A percentile compares a stretch with the other conserved stretches of the same genome.
Evolutionary conservation across 2,797 vertebrate genomes (phyloP).

Genomic region (Lates japonicus): DNA sequence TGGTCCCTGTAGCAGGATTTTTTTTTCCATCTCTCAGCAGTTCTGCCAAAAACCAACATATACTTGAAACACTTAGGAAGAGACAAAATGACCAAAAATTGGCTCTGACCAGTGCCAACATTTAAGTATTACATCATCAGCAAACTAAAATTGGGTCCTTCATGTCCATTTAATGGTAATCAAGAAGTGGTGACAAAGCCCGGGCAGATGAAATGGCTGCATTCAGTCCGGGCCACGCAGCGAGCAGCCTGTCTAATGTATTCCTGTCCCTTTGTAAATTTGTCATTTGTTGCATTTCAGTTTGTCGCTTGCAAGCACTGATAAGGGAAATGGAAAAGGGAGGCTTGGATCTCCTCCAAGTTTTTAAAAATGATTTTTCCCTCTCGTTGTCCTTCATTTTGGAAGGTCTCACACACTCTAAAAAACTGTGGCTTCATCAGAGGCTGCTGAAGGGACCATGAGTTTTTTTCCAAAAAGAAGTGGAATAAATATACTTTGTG

Average conservation of each 20-base stretch:
- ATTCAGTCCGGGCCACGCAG: conserved; percentile 32
- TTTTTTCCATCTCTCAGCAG: not conserved
- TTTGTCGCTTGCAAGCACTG: conserved; percentile 62
- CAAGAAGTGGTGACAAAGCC: conserved; percentile 52
- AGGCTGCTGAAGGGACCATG: not conserved
- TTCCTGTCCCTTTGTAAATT: conserved; percentile 56
- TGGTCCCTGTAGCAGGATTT: not conserved
- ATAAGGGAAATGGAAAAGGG: conserved; percentile 71
- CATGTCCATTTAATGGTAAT: conserved; percentile 61
- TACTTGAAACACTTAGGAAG: conserved; percentile 14
- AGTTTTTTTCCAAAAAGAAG: too few species aligned
- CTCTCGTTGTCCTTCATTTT: conserved; percentile 37
- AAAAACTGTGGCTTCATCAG: conserved; percentile 13
- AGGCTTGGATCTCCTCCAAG: conserved; percentile 52
- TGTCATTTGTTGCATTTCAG: conserved; percentile 61
- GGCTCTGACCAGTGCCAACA: conserved; percentile 24
- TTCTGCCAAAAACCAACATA: conserved; percentile 28
- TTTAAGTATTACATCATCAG: conserved; percentile 44
- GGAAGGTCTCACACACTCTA: conserved; percentile 24
- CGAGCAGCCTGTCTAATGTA: conserved; percentile 51
- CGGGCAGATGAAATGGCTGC: conserved; percentile 44
- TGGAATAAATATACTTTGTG: too few species aligned
- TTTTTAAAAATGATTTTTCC: conserved; percentile 37
- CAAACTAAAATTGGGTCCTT: conserved; percentile 58
- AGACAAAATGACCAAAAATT: conserved; percentile 22